A percentile compares a stretch with the other conserved stretches of the same genome.
phyloP scores from a whole-genome alignment of 2,113 vertebrate species.

The Daubentonia madagascariensis region DNA sequence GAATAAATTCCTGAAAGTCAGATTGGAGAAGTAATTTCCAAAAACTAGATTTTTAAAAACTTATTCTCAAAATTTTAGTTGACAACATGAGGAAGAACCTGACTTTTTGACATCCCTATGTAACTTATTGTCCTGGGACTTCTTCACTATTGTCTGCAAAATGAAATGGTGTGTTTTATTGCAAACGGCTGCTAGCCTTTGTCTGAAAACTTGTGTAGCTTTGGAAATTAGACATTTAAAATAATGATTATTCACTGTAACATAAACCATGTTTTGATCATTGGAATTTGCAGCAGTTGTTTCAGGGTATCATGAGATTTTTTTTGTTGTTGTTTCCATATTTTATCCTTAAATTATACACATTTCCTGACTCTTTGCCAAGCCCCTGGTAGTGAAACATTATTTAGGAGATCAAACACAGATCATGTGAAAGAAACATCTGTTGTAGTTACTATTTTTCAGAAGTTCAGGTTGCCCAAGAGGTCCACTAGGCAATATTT shows the following conservation, averaged over 20 bases:
- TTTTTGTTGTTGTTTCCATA: slow-evolving; percentile 38
- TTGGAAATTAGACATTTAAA: slow-evolving; percentile 54
- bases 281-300: slow-evolving; percentile 35
- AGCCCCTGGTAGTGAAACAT: slow-evolving; percentile 41
- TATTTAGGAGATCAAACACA: slow-evolving; percentile 68
- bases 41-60: background rate
- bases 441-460: slow-evolving; percentile 63
- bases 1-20: background rate
- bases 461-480: slow-evolving; percentile 42
- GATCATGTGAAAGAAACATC: slow-evolving; percentile 63
- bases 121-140: background rate
- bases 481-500: slow-evolving; percentile 44
- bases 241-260: slow-evolving; percentile 33
- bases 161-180: background rate
- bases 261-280: slow-evolving; percentile 53
- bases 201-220: slow-evolving; percentile 40
- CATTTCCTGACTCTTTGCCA: slow-evolving; percentile 58
- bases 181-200: background rate
- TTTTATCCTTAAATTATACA: slow-evolving; percentile 59
- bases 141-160: background rate
- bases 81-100: background rate
- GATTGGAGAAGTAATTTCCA: background rate
- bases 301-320: slow-evolving; percentile 41
- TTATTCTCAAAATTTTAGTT: background rate
- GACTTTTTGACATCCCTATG: background rate